These are phyloP conservation scores for Aphodius granarius DNA, from an alignment of 2,888 invertebrate species.

Conservation along the genomic window DNA sequence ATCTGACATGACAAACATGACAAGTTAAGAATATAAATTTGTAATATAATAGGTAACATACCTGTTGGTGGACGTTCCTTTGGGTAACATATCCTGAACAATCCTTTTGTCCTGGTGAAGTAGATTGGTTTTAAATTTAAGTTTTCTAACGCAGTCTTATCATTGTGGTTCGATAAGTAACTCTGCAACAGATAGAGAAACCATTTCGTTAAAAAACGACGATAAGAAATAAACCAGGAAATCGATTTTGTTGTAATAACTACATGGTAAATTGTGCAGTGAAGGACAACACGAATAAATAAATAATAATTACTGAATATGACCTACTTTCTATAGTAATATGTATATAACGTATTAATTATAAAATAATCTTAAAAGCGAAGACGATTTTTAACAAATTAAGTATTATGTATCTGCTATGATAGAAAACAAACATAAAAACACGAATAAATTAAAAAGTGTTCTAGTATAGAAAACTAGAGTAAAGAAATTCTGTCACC, in stretches of 20 bases:
- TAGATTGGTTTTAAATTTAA: constrained; percentile 86
- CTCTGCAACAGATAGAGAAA: constrained; percentile 60
- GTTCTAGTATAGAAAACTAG: too few relatives aligned
- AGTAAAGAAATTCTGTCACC: too few relatives aligned
- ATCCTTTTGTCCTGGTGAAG: constrained; percentile 89
- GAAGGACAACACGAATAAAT: not conserved
- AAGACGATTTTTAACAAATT: too few relatives aligned
- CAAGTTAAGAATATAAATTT: not conserved
- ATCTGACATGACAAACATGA: not conserved
- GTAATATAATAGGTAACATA: constrained; percentile 45
- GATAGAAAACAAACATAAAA: too few relatives aligned
- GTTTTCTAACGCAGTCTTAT: constrained; percentile 72
- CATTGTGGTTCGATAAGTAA: constrained; percentile 71
- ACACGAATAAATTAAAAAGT: too few relatives aligned
- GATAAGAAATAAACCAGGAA: not conserved
- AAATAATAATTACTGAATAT: not conserved
- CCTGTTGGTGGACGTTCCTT: constrained; percentile 86
- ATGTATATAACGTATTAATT: not conserved
- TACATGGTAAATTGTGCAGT: not conserved
- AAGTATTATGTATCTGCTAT: too few relatives aligned
- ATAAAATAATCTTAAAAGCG: too few relatives aligned
- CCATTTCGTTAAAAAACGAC: not conserved
- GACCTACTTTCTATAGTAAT: not conserved
- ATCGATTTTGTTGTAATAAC: not conserved
- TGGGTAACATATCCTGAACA: constrained; percentile 93